Evolutionary conservation across 1,140 invertebrate species (phyloP).

Genomic region (Drosophila chauvacae): DNA sequence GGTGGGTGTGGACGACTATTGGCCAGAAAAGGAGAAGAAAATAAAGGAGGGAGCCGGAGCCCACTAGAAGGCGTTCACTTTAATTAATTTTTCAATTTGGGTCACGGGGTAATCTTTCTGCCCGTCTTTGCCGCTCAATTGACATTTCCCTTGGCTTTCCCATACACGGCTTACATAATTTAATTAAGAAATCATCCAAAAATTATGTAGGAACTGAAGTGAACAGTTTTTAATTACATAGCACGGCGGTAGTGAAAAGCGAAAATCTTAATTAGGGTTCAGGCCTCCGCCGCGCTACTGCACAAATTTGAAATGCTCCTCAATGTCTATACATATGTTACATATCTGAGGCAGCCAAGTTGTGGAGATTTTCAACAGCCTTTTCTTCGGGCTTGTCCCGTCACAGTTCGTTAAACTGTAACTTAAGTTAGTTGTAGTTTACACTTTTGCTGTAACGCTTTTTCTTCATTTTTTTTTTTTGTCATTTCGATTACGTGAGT

Average conservation of each 20-base stretch:
- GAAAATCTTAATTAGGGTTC: conserved; percentile 60
- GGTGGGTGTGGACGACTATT: conserved; percentile 57
- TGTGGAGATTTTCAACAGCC: conserved; percentile 16
- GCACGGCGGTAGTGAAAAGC: conserved; percentile 59
- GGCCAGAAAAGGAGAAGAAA: conserved; percentile 25
- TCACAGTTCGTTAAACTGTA: conserved; percentile 62
- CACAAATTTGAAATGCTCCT: conserved; percentile 60
- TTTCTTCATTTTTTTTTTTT: conserved; percentile 32
- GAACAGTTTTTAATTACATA: conserved; percentile 38
- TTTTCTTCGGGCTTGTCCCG: conserved; percentile 25
- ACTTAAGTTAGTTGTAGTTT: conserved; percentile 47
- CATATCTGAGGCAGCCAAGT: conserved; percentile 39
- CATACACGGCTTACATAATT: conserved; percentile 59
- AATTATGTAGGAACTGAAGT: conserved; percentile 37
- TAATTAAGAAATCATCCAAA: conserved; percentile 52
- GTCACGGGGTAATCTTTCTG: conserved; percentile 47
- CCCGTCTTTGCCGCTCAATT: conserved; percentile 23
- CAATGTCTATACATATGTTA: conserved; percentile 46
- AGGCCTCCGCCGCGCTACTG: conserved; percentile 22
- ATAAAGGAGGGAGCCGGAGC: conserved; percentile 21
- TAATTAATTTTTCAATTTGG: conserved; percentile 80
- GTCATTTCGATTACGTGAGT: conserved; percentile 74
- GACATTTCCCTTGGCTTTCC: conserved; percentile 39
- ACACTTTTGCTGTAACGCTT: conserved; percentile 25
- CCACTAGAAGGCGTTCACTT: conserved; percentile 65